These are phyloP conservation scores for Acleris laterana DNA, from an alignment of 2,888 invertebrate species.

Conservation along the genomic window DNA sequence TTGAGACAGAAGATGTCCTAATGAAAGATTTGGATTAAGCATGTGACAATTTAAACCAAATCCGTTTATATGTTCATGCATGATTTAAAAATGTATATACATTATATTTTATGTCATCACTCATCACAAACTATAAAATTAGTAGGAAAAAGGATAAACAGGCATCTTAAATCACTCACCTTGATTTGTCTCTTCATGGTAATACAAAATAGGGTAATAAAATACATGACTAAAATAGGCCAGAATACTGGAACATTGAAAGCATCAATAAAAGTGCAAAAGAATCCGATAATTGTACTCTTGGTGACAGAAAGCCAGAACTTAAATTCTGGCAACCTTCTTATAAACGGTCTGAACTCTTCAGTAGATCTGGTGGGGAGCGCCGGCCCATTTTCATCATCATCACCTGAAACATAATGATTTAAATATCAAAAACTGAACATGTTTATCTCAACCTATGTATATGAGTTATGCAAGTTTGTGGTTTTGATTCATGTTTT, in stretches of 20 bases:
- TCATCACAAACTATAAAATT: too few species aligned
- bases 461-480: too few species aligned
- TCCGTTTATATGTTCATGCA: too few species aligned
- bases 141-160: too few species aligned
- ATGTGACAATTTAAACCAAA: too few species aligned
- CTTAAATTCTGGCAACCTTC: constrained; percentile 98
- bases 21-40: too few species aligned
- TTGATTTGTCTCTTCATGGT: constrained; percentile 99
- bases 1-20: too few species aligned
- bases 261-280: constrained; percentile 98
- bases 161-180: constrained; percentile 82
- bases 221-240: constrained; percentile 99
- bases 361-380: constrained; percentile 97
- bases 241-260: constrained; percentile 99
- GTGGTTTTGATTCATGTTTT: too few species aligned
- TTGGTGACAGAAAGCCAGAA: constrained; percentile 99
- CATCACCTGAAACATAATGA: constrained; percentile 72
- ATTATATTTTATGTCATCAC: too few species aligned
- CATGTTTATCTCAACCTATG: too few species aligned
- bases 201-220: constrained; percentile 98
- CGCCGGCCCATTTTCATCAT: constrained; percentile 94
- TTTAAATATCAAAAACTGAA: neutral
- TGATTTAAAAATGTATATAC: too few species aligned
- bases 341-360: constrained; percentile 99
- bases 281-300: constrained; percentile 94